Base-by-base conservation (phyloP, 2,797 vertebrate species). In the Enteromius unitaeniatus region DNA sequence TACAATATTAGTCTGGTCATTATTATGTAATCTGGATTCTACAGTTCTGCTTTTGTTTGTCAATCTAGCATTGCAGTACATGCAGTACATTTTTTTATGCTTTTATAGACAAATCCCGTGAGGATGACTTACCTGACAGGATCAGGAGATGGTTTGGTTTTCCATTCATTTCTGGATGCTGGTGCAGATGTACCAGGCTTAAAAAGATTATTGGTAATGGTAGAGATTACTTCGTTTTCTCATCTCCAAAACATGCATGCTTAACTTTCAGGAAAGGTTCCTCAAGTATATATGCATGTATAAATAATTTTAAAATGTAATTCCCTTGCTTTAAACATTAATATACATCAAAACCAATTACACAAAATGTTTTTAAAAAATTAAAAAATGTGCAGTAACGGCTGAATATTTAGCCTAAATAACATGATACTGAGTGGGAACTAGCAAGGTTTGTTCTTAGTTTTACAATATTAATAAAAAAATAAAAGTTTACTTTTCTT, bases 111-210 rank as follows among this genome's bases (percentile, higher is more conserved):
- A 1, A 72, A 31, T 81, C 17, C 40, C 51, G 17, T 26, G 14
- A 74, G 14, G 7, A 42, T 47, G 23, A 76, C 23, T 67, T 28
- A 77, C 81, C 81, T 58, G 49, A 67, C 37, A 26, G 62, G 10
- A 21, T 76, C 62, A 42, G 60, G 73, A 68, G 62, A n/a, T 19
- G 62, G 60, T 76, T 83, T 68, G 62, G 47, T 28, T 42, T 58
- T 77, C 62, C 73, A 68, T 19, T 76, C 47, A 77, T 45, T 67
- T 21, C 49, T 55, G 6, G 8, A 31, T 31, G 31, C 9, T 26
- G 28, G 55, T 0, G 9, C 73, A 83, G 31, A 28, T 55, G 17
- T 42, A 55, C 10, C 47, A 83, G 49, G 47, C 17, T 82, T 83
- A 67, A 67, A 15, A 74, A 51, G 14, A 67, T 67, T 3, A 60